phyloP scores from a whole-genome alignment of 2,797 vertebrate genomes.

The Macroramphosus scolopax region DNA sequence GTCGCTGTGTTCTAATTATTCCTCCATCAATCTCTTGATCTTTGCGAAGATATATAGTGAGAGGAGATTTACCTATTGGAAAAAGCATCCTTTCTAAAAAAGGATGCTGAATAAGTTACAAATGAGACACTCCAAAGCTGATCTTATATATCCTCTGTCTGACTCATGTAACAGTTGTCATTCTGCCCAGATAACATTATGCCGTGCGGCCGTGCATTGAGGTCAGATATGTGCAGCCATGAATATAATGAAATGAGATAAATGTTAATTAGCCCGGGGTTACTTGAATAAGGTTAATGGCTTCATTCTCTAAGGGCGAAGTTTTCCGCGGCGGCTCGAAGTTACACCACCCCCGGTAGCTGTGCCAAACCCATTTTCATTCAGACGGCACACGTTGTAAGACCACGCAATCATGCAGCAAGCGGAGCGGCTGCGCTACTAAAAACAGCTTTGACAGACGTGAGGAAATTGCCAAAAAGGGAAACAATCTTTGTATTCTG shows the following conservation, averaged over 20 bases:
- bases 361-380: slow-evolving; percentile 1
- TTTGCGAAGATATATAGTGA: no score
- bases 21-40: no score
- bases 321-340: slow-evolving; percentile 17
- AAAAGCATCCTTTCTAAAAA: no score
- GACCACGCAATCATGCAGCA: slow-evolving; percentile 22
- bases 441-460: no score
- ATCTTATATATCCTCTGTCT: not conserved
- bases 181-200: slow-evolving; percentile 28
- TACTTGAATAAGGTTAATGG: slow-evolving; percentile 40
- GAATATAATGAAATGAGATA: slow-evolving; percentile 50
- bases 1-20: no score
- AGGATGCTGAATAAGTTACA: no score
- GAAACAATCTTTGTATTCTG: no score
- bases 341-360: not conserved
- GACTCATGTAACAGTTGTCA: not conserved
- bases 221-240: slow-evolving; percentile 32
- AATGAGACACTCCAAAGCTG: no score
- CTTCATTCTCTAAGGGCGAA: slow-evolving; percentile 28
- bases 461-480: no score
- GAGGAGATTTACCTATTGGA: no score
- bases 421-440: not conserved
- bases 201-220: slow-evolving; percentile 21
- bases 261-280: slow-evolving; percentile 46
- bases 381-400: not conserved